These are phyloP conservation scores for Harpalus rubripes DNA, from an alignment of 2,888 invertebrate species.

Conservation along the genomic window DNA sequence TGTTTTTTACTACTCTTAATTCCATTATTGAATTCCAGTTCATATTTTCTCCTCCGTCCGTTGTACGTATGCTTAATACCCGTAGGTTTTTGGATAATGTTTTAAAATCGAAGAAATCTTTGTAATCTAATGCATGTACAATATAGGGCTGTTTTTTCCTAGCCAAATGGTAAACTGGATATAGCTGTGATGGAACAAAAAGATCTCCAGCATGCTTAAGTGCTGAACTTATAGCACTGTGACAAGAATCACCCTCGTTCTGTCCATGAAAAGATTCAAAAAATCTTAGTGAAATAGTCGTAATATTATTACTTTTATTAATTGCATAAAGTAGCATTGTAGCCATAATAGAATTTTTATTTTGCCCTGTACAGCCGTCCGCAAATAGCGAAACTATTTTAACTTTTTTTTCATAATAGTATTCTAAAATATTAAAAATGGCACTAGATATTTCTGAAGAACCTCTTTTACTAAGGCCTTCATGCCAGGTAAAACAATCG, in stretches of 20 bases:
- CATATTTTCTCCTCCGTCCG: background rate
- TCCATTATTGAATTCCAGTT: constrained; percentile 12
- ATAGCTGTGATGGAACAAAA: constrained; percentile 58
- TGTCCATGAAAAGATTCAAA: constrained; percentile 61
- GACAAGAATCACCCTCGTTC: constrained; percentile 61
- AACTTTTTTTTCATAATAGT: constrained; percentile 44
- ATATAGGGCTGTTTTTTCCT: constrained; percentile 58
- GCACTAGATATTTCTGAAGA: constrained; percentile 66
- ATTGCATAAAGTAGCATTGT: constrained; percentile 61
- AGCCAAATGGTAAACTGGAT: constrained; percentile 54
- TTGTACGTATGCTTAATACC: background rate
- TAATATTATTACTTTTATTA: constrained; percentile 5
- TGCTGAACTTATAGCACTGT: constrained; percentile 61
- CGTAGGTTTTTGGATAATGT: constrained; percentile 50
- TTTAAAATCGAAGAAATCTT: constrained; percentile 63
- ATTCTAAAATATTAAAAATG: constrained; percentile 40
- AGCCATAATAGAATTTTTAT: constrained; percentile 66
- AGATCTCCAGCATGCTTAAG: constrained; percentile 54
- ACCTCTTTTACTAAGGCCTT: constrained; percentile 66
- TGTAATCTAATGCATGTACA: constrained; percentile 50
- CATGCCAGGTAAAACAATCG: constrained; percentile 67
- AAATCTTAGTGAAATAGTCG: constrained; percentile 22
- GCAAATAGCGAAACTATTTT: constrained; percentile 61
- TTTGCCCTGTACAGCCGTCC: constrained; percentile 67
- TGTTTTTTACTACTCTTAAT: background rate